Evolutionary conservation across 2,888 invertebrate genomes (phyloP).

Genomic region (Agapostemon virescens): DNA sequence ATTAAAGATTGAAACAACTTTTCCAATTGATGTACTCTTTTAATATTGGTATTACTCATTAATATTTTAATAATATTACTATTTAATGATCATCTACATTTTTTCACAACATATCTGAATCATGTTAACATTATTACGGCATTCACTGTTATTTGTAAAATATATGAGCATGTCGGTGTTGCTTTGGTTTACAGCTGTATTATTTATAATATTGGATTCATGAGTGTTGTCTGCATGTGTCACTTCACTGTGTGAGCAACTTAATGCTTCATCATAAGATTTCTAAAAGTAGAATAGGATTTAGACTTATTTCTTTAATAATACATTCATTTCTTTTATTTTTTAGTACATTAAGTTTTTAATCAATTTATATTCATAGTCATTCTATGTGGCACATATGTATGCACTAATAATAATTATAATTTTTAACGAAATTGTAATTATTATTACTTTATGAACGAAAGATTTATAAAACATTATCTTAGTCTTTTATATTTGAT

Average conservation of each 20-base stretch:
- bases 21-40: slow-evolving; percentile 16
- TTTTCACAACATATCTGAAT: slow-evolving; percentile 24
- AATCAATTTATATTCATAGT: slow-evolving; percentile 39
- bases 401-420: slow-evolving; percentile 3
- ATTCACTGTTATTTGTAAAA: slow-evolving; percentile 7
- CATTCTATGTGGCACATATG: slow-evolving; percentile 33
- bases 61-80: neutral
- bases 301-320: slow-evolving; percentile 22
- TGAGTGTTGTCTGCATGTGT: slow-evolving; percentile 43
- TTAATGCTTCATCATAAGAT: slow-evolving; percentile 40
- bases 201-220: slow-evolving; percentile 29
- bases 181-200: slow-evolving; percentile 14
- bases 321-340: neutral
- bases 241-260: slow-evolving; percentile 31
- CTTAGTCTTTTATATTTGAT: slow-evolving; percentile 33
- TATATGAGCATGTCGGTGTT: slow-evolving; percentile 53
- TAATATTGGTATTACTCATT: neutral
- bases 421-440: slow-evolving; percentile 1
- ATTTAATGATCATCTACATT: slow-evolving; percentile 27
- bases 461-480: slow-evolving; percentile 31
- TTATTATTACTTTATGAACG: slow-evolving; percentile 8
- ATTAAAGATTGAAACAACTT: neutral
- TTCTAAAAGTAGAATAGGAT: slow-evolving; percentile 16
- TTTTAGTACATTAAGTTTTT: slow-evolving; percentile 17
- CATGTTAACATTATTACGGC: slow-evolving; percentile 5